Evolutionary conservation across 2,797 vertebrate species (phyloP).

Genomic region (Sebastes iracundus): DNA sequence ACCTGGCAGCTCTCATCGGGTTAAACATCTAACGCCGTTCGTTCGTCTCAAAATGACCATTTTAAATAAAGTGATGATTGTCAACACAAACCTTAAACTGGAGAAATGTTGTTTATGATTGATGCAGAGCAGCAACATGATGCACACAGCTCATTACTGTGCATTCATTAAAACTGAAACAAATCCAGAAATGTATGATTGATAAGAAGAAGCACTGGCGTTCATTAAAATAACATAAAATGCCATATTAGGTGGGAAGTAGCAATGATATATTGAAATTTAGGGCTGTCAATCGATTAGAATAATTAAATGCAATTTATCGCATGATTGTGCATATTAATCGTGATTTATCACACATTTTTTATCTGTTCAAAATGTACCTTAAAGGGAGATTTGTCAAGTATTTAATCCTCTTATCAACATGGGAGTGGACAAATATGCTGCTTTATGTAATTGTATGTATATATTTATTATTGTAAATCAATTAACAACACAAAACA

Average conservation of each 20-base stretch:
- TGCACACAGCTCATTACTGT: neutral
- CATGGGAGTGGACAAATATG: too few species aligned
- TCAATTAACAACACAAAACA: too few species aligned
- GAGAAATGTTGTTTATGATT: neutral
- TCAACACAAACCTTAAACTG: neutral
- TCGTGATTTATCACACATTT: too few species aligned
- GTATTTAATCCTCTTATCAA: too few species aligned
- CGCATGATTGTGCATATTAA: too few species aligned
- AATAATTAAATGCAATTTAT: too few species aligned
- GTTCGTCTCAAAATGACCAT: neutral
- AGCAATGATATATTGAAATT: neutral
- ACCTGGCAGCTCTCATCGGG: neutral
- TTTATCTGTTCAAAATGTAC: too few species aligned
- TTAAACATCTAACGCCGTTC: too few species aligned
- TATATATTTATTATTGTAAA: too few species aligned
- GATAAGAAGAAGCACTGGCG: neutral
- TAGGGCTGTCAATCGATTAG: too few species aligned
- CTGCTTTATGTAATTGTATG: too few species aligned
- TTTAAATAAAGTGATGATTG: neutral
- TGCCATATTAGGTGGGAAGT: neutral
- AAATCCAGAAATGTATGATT: neutral
- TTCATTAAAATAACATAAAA: slow-evolving; percentile 1
- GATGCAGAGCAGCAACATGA: neutral
- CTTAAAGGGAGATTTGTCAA: too few species aligned
- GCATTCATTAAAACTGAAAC: neutral